Conservation (phyloP, 92 coral and sea anemone species). For the Zoanthus gigantus region DNA sequence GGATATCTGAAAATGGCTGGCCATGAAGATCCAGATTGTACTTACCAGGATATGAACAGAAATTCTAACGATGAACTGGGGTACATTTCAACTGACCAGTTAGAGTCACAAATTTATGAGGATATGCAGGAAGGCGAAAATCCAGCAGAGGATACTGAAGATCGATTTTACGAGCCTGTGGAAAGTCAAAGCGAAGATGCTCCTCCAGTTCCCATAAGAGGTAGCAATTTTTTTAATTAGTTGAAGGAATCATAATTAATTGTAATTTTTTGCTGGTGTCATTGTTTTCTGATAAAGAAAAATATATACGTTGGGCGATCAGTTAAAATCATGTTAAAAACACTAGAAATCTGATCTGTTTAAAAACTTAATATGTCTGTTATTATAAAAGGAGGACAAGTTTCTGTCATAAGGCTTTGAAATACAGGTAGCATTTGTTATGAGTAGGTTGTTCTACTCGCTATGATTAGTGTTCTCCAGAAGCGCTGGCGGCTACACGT, state of each 20-base stretch:
- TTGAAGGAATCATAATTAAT: not conserved
- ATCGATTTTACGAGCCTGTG: constrained; percentile 10
- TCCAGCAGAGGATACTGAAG: not conserved
- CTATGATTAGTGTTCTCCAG: not conserved
- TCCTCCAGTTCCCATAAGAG: not conserved
- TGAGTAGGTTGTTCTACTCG: not conserved
- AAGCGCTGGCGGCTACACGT: too few relatives aligned
- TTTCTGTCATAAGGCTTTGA: too few relatives aligned
- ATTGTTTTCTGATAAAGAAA: too few relatives aligned
- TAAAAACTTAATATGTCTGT: too few relatives aligned
- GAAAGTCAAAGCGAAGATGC: constrained; percentile 10
- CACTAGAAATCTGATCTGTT: too few relatives aligned
- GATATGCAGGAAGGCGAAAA: not conserved
- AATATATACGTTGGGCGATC: too few relatives aligned
- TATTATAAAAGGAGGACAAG: too few relatives aligned
- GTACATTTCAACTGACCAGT: too few relatives aligned
- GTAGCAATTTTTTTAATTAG: not conserved
- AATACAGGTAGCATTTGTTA: not conserved
- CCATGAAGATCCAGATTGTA: not conserved
- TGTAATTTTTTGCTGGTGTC: too few relatives aligned
- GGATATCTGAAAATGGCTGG: not conserved
- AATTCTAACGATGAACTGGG: not conserved
- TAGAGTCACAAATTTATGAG: not conserved
- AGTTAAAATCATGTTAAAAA: too few relatives aligned
- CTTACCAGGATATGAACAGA: constrained; percentile 9